Evolutionary conservation across 2,113 vertebrate genomes (phyloP), one percentile per base, ranked within the genome.

Genomic region (Falco punctatus): DNA sequence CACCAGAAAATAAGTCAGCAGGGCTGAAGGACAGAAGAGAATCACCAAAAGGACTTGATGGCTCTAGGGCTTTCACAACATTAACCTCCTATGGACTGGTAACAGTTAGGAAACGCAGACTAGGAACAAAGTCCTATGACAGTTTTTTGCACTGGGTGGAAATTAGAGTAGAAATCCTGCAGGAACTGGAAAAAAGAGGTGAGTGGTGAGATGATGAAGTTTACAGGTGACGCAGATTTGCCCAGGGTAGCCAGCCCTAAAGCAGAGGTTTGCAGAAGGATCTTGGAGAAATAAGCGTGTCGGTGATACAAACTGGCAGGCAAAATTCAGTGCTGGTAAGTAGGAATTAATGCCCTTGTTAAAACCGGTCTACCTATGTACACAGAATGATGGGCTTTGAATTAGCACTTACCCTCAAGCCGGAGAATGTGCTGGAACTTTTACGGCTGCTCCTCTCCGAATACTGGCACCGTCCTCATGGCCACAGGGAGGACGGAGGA

Each of bases 321-420:
- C 84, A 65, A 84, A 91, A 91, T 38, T 87, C 78, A 66, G 72
- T 62, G 10, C 19, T 4, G 7, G 5, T 77, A 84, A 74, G 21
- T 62, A 55, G 69, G 86, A 92, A 78, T 78, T 57, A 95, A 86
- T 74, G 87, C 22, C 64, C n/a, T 66, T 79, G 61, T 84, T 91
- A 84, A 73, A 86, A 57, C 59, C 62, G 72, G 38, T 35, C 86
- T 87, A 71, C 40, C 73, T 64, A 51, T 35, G 38, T 9, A 42
- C 14, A 58, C 46, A 73, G 80, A 57, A 62, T 13, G 33, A 86
- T 44, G 62, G 35, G 35, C 27, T 88, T 44, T 42, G 59, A 86
- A 49, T 88, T 69, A 94, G 44, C 24, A 33, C 27, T 69, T 69
- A n/a, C 9, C 30, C 27, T 79, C 15, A 58, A 69, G 67, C 46